Evolutionary conservation across 2,113 vertebrate genomes (phyloP), one percentile per base, ranked within the genome.

Genomic region (Heterotilapia buettikoferi): DNA sequence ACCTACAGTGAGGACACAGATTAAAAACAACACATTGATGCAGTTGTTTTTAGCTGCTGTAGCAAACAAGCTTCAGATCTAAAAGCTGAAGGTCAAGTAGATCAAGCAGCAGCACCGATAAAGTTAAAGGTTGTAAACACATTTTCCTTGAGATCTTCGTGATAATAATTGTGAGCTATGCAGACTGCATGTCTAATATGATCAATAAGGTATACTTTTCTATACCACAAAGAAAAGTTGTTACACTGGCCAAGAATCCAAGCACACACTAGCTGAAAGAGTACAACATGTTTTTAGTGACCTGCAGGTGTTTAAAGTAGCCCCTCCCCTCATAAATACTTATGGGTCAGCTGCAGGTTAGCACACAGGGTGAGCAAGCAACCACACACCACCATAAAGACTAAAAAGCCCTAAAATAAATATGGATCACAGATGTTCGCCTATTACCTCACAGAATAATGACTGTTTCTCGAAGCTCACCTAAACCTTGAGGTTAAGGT

Each of bases 1-100:
- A 57, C 98, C 99, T 99, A 90, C 0, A 80, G 59, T 92, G 92
- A 86, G 33, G 38, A 45, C 24, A 63, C n/a, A 78, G 14, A 33
- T 18, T 13, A 31, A 33, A 53, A 36, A 21, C 24, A 43, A 4
- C 50, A 40, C 11, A n/a, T n/a, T 73, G 19, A 61, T 10, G 3
- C 4, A 59, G 26, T 68, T 38, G 21, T 5, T 0, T 66, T 38
- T 66, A 66, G 33, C 61, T n/a, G 33, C 11, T 36, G 19, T 66
- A 66, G 61, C 19, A 66, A 66, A 66, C 33, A 2, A 38, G 61
- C 19, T 66, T 66, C 61, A 68, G 11, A 38, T 38, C 61, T 66
- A 66, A 66, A 38, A 38, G 19, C 61, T 21, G 6, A 66, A 21
- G 63, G 33, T 68, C 63, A 38, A 13, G 19, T 38, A 38, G 11